Percentiles rank a stretch among this genome's conserved stretches.
These are phyloP conservation scores for Callaeas wilsoni DNA, from an alignment of 2,113 vertebrate genomes.

Conservation along the genomic window DNA sequence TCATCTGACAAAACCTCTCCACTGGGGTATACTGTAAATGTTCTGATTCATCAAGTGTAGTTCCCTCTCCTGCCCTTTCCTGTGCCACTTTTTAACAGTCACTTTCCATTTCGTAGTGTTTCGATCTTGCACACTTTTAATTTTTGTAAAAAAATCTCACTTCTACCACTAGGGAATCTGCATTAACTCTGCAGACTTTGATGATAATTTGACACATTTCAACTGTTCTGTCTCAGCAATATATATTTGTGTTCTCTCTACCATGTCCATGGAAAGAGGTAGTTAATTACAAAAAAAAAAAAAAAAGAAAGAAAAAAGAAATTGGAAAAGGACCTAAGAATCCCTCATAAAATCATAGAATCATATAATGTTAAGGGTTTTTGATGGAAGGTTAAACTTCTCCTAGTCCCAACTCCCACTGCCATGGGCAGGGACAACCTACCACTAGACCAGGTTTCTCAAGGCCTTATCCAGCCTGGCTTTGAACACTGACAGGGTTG, in stretches of 20 bases:
- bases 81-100: neutral
- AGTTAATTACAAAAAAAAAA: neutral
- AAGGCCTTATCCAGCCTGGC: neutral
- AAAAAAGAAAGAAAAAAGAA: neutral
- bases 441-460: neutral
- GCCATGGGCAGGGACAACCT: neutral
- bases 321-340: neutral
- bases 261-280: neutral
- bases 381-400: neutral
- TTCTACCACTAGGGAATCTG: neutral
- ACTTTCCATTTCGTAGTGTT: neutral
- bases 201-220: neutral
- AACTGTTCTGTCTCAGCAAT: neutral
- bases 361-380: neutral
- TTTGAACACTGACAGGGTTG: neutral
- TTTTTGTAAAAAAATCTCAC: neutral
- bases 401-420: neutral
- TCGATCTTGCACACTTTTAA: neutral
- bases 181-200: neutral
- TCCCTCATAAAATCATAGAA: neutral
- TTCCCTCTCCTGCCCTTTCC: neutral
- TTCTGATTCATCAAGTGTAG: neutral
- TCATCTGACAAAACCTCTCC: neutral
- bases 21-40: neutral
- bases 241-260: neutral